Evolutionary conservation across 2,113 vertebrate genomes (phyloP), one percentile per base, ranked within the genome.

Genomic region (Pangasianodon gigas): DNA sequence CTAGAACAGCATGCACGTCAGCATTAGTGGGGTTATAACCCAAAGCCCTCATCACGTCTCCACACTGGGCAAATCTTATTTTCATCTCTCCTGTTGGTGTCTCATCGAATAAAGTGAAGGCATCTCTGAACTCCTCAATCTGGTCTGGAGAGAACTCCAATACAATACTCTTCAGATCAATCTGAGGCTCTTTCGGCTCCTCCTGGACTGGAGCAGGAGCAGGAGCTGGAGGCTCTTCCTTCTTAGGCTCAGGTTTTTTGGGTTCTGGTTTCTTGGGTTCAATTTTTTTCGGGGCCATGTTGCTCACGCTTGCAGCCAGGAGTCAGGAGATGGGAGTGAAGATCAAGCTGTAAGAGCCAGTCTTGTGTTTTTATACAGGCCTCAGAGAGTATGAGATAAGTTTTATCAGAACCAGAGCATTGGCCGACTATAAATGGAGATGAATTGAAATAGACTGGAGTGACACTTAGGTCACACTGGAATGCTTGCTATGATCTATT

Each of bases 1-100:
- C 98, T 92, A 99, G 96, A 87, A 99, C 95, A 18, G 96, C 97
- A 90, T 98, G 93, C 44, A 99, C 98, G 44, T 99, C 98, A 0
- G 96, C 96, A 0, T 99, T 99, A 94, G 98, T 99, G 26, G 98
- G 98, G 94, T 99, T 99, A 96, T 99, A 98, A 9, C 98, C 98
- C 0, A 99, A 96, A 0, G 98, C 98, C 14, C 98, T 94, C 44
- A 99, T 96, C 44, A 99, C 97, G 0, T 99, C 98, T 0, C 98
- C 98, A 0, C 98, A 99, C 93, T 99, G 98, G 0, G 95, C 94
- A 0, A 95, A 98, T 37, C 94, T 95, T 94, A 99, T 98, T 96
- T 99, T 99, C 98, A 99, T 97, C 92, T 97, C 96, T 1, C 98
- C 98, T 0, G 92, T 32, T 0, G 97, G 95, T 0, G 98, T 99